Base-by-base conservation (phyloP, 2,797 vertebrate genomes). In the Danionella dracula region DNA sequence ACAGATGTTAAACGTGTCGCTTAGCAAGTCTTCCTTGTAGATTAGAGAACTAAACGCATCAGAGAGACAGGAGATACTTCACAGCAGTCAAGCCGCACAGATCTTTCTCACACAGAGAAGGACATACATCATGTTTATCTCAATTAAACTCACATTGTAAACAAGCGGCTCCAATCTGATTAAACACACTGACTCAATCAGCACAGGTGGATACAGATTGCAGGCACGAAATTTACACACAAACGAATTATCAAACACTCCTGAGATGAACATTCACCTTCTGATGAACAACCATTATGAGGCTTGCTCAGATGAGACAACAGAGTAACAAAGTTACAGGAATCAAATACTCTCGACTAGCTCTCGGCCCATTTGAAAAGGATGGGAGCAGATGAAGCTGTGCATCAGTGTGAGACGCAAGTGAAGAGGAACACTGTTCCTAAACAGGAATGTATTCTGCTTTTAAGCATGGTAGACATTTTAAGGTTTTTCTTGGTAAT, bases 131-230 rank as follows among this genome's bases (percentile, higher is more conserved):
- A 50, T 21, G 29, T 64, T 77, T 74, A 72, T 74, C 75, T 61
- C 72, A 71, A 71, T 66, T 74, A 71, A 77, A 74, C 68, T 71
- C 68, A 61, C 65, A 48, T 34, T 53, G 44, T 60, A 71, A 72
- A 71, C 61, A 61, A 57, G 63, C 51, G 3, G 42, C 32, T 48
- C 53, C 9, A 11, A 66, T 56, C 63, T 57, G 63, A 66, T 56
- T 57, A 66, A 48, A 15, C 32, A 38, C 53, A 57, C 20, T 32
- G 15, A 66, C 63, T 66, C 63, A 48, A 66, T 56, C 63, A 56
- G 53, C 34, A 15, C 11, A 51, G 54, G 59, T 20, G 51, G 53
- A 57, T 44, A 53, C 23, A 34, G 53, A 62, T 57, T 53, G 59
- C 51, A 57, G 40, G 38, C 63, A 2, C 38, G 32, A 68, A 64